phyloP scores from a whole-genome alignment of 2,797 vertebrate genomes.

The Spatula versicolor region DNA sequence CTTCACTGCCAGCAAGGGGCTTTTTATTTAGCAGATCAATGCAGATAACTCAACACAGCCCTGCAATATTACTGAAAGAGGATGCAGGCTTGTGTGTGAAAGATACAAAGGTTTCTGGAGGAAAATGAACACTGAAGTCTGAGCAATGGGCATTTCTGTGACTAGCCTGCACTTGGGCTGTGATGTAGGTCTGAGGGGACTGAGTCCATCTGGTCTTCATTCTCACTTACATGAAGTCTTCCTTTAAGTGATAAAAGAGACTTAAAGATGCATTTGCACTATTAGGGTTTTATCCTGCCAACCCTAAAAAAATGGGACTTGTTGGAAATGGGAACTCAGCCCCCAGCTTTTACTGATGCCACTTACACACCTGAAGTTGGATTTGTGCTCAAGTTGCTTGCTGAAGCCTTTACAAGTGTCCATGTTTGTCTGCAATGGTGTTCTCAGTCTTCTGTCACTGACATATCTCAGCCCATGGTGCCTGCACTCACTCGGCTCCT shows the following conservation, averaged over 20 bases:
- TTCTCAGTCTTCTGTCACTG: neutral
- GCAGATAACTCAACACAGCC: conserved; percentile 18
- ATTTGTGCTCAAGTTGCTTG: neutral
- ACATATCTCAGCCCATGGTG: accelerated
- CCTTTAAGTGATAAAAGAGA: neutral
- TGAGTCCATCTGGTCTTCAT: neutral
- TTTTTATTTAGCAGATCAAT: conserved; percentile 56
- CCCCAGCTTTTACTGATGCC: neutral
- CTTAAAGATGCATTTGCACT: neutral
- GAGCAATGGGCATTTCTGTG: neutral
- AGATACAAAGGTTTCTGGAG: conserved; percentile 12
- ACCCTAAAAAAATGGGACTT: neutral
- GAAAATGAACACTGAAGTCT: neutral
- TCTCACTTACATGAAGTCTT: neutral
- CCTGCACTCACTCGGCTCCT: neutral
- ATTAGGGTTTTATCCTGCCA: neutral
- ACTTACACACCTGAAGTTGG: neutral
- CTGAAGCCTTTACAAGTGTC: neutral
- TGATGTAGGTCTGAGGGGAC: neutral
- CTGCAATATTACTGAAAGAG: conserved; percentile 8
- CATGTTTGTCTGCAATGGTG: neutral
- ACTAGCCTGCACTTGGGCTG: neutral
- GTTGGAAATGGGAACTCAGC: neutral
- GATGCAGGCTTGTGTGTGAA: neutral
- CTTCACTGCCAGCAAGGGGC: conserved; percentile 5